phyloP scores from a whole-genome alignment of 2,888 invertebrate genomes.

The Orchesellides sinensis region DNA sequence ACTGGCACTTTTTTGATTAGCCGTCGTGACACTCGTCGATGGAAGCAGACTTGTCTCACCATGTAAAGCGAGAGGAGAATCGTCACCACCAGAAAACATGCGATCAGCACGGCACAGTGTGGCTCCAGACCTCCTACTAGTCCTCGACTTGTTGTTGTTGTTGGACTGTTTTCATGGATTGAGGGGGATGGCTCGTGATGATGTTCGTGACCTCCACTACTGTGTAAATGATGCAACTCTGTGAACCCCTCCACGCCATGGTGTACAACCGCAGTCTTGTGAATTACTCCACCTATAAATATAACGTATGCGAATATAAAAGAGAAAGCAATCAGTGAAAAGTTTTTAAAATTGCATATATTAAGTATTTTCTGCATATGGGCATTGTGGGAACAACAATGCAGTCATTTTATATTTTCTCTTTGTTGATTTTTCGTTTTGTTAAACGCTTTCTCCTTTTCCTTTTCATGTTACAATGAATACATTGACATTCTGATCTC shows the following conservation, averaged over 20 bases:
- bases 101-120: constrained; percentile 70
- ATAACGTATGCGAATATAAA: not conserved
- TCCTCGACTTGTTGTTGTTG: constrained; percentile 27
- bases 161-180: not conserved
- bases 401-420: not conserved
- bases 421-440: not conserved
- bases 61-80: constrained; percentile 66
- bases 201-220: constrained; percentile 6
- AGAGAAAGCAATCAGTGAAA: not conserved
- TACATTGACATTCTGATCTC: not conserved
- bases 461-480: no score
- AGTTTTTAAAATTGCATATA: not conserved
- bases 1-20: constrained; percentile 69
- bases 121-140: constrained; percentile 62
- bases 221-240: constrained; percentile 38
- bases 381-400: no score
- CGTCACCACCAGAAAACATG: constrained; percentile 67
- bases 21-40: constrained; percentile 55
- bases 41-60: constrained; percentile 69
- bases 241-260: constrained; percentile 48
- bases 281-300: constrained; percentile 16
- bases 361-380: no score
- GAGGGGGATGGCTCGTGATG: constrained; percentile 10
- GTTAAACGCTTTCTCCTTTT: no score
- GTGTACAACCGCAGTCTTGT: constrained; percentile 10